Evolutionary conservation across 2,113 vertebrate genomes (phyloP).

Genomic region (Erythrolamprus reginae): DNA sequence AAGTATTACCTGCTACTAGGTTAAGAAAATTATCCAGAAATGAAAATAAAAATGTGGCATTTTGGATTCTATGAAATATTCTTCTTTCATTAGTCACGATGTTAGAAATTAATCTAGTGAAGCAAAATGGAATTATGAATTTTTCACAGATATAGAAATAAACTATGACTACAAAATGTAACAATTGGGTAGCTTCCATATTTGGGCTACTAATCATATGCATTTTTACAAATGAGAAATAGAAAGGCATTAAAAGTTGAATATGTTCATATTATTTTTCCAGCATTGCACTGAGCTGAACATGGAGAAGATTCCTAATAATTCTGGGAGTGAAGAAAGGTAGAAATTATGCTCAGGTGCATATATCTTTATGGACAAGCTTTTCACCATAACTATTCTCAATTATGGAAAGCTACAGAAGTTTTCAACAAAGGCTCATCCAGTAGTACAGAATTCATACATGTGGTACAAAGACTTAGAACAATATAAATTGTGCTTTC

Average conservation of each 20-base stretch:
- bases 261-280: not conserved
- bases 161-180: not conserved
- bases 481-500: not conserved
- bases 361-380: not conserved
- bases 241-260: not conserved
- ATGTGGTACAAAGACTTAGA: not conserved
- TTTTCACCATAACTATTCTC: not conserved
- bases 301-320: not conserved
- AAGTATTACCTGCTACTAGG: not conserved
- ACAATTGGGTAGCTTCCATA: not conserved
- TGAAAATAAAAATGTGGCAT: rapidly evolving
- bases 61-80: not conserved
- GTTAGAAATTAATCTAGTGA: not conserved
- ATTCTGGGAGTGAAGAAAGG: not conserved
- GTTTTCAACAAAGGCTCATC: not conserved
- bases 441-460: not conserved
- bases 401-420: not conserved
- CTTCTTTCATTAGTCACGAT: not conserved
- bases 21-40: not conserved
- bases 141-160: not conserved
- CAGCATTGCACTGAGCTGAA: not conserved
- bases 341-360: not conserved
- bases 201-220: not conserved
- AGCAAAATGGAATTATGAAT: not conserved
- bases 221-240: not conserved